A percentile compares a stretch with the other conserved stretches of the same genome.
phyloP scores from a whole-genome alignment of 2,797 vertebrate species.

The Dermochelys coriacea region DNA sequence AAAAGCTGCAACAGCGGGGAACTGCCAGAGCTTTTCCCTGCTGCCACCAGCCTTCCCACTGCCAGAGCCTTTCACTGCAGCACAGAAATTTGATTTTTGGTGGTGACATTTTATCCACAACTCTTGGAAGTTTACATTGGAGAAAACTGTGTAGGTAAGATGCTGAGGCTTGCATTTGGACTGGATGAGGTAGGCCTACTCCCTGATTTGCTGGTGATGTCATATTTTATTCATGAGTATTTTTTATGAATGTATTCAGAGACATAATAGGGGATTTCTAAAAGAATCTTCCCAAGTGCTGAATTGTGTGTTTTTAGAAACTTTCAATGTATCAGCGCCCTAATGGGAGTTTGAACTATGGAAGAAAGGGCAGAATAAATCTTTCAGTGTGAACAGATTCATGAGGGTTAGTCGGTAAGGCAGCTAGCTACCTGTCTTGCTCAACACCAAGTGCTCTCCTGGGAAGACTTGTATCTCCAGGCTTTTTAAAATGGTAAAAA shows the following conservation, averaged over 20 bases:
- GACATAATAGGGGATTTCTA: constrained; percentile 10
- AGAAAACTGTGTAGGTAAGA: not conserved
- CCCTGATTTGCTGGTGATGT: not conserved
- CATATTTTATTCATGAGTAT: constrained; percentile 8
- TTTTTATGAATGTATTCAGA: constrained; percentile 3
- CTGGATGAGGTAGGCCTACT: not conserved
- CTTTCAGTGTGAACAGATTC: constrained; percentile 31
- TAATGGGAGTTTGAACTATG: constrained; percentile 3
- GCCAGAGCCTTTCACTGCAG: too few species aligned
- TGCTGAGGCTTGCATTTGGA: not conserved
- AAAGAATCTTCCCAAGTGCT: not conserved
- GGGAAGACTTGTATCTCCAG: not conserved
- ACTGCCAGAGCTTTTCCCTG: too few species aligned
- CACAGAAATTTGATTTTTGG: not conserved
- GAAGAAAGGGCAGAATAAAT: constrained; percentile 51
- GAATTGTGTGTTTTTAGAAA: constrained; percentile 37
- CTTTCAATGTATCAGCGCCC: not conserved
- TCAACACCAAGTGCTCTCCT: not conserved
- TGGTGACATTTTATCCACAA: not conserved
- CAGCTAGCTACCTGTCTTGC: not conserved
- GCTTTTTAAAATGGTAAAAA: not conserved
- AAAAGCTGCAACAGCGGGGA: too few species aligned
- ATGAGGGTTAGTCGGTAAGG: constrained; percentile 6
- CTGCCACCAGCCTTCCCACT: too few species aligned
- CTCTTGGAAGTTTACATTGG: not conserved